Percentiles rank a stretch among this genome's conserved stretches.
phyloP scores from a whole-genome alignment of 2,113 vertebrate genomes.

The Corvus cornix region DNA sequence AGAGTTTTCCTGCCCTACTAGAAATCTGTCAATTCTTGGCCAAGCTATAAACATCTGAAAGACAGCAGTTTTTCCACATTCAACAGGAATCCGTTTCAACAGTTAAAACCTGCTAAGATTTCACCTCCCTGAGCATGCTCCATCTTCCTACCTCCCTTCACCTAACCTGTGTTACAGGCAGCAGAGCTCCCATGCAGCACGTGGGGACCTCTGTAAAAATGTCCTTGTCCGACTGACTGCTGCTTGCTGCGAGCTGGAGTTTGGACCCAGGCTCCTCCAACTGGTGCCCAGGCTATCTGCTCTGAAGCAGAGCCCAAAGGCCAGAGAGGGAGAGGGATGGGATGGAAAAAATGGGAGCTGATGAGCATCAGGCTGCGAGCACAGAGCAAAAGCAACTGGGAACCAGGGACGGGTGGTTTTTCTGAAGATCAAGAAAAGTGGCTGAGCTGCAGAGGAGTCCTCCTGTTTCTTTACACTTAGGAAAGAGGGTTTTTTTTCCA shows the following conservation, averaged over 20 bases:
- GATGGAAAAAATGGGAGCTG: not conserved
- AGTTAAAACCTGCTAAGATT: slow-evolving; percentile 39
- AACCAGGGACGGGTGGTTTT: rapidly evolving
- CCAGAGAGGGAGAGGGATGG: not conserved
- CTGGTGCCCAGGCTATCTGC: not conserved
- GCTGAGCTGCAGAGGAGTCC: not conserved
- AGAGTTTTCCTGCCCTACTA: slow-evolving; percentile 47
- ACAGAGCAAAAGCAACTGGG: not conserved
- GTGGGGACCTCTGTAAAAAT: not conserved
- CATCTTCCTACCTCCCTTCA: not conserved
- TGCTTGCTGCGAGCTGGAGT: not conserved
- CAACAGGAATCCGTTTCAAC: slow-evolving; percentile 2
- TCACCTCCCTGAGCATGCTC: not conserved
- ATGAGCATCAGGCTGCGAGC: not conserved
- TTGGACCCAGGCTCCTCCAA: not conserved
- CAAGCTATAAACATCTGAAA: slow-evolving; percentile 46
- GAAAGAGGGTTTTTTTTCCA: not conserved
- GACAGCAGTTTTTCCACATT: slow-evolving; percentile 26
- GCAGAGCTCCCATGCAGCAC: not conserved
- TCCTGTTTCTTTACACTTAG: not conserved
- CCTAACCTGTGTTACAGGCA: not conserved
- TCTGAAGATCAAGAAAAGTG: not conserved
- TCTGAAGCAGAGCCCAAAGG: not conserved
- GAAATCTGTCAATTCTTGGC: slow-evolving; percentile 36
- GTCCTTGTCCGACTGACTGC: not conserved